These are phyloP conservation scores for Heteromyza rotundicornis DNA, from an alignment of 2,888 invertebrate species.

Conservation along the genomic window DNA sequence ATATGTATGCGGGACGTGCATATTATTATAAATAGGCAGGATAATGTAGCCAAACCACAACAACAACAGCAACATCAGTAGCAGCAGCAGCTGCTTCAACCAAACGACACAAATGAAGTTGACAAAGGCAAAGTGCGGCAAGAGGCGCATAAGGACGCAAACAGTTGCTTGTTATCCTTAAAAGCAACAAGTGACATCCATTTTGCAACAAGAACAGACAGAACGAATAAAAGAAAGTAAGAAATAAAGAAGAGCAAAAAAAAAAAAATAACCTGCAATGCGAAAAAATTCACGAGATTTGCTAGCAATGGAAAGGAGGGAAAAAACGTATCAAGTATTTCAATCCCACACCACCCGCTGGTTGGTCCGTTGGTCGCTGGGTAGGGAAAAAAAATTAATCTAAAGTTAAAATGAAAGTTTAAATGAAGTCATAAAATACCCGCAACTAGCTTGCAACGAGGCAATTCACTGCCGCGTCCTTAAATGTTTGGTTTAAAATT, in stretches of 20 bases:
- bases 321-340: too few species aligned
- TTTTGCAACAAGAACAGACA: too few species aligned
- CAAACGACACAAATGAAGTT: background rate
- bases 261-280: background rate
- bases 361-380: too few species aligned
- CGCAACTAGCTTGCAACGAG: background rate
- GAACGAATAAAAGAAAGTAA: background rate
- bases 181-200: slow-evolving; percentile 11
- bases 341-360: too few species aligned
- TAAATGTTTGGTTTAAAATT: background rate
- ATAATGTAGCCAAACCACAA: background rate
- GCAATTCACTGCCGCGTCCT: background rate
- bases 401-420: slow-evolving; percentile 12
- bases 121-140: background rate
- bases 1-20: background rate
- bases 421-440: slow-evolving; percentile 10
- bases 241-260: background rate
- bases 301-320: too few species aligned
- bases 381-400: slow-evolving; percentile 8
- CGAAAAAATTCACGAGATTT: background rate
- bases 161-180: slow-evolving; percentile 4
- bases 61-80: too few species aligned
- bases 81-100: background rate
- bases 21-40: slow-evolving; percentile 1
- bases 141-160: background rate